Evolutionary conservation across 2,888 invertebrate species (phyloP).

Genomic region (Diarsia mendica): DNA sequence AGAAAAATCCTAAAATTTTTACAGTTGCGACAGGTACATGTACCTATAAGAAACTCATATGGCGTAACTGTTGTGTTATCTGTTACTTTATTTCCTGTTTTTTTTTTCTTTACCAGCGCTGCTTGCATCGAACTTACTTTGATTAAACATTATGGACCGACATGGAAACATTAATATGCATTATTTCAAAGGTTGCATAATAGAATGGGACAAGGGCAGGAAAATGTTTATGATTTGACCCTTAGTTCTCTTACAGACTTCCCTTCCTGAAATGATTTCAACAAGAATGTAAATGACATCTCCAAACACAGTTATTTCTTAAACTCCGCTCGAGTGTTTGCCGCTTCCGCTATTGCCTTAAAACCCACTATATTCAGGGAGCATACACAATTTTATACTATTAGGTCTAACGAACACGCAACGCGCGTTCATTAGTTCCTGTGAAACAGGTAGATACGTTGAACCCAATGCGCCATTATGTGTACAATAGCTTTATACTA

Average conservation of each 20-base stretch:
- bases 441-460: constrained; percentile 38
- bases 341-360: constrained; percentile 15
- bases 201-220: no score
- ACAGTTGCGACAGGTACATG: background rate
- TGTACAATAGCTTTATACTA: constrained; percentile 24
- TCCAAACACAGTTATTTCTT: background rate
- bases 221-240: no score
- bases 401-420: constrained; percentile 55
- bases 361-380: background rate
- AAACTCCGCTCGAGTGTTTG: no score
- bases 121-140: background rate
- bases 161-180: no score
- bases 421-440: constrained; percentile 51
- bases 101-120: background rate
- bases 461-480: constrained; percentile 29
- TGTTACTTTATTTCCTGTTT: background rate
- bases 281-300: background rate
- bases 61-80: background rate
- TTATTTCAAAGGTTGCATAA: no score
- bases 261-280: no score
- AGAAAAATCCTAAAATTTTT: constrained; percentile 7
- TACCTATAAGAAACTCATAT: constrained; percentile 1
- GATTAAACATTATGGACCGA: background rate
- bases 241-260: no score
- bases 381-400: constrained; percentile 53